A percentile compares a stretch with the other conserved stretches of the same genome.
Evolutionary conservation across 2,113 vertebrate species (phyloP).

Genomic region (Tyrannus savana): DNA sequence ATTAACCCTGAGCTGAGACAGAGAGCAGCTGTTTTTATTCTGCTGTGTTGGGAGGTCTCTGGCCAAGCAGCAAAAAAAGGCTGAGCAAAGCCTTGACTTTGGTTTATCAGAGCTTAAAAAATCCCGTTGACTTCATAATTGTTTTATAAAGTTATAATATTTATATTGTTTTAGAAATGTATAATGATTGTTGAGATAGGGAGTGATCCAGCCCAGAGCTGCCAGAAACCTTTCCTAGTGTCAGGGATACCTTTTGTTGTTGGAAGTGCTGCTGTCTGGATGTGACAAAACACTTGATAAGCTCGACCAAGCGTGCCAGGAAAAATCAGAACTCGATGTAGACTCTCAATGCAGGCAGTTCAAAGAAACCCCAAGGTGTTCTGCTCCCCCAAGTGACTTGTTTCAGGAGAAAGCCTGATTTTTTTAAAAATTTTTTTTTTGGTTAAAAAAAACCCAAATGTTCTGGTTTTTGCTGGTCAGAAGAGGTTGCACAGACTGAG

Average conservation of each 20-base stretch:
- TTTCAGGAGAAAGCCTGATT: background rate
- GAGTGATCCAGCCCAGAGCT: background rate
- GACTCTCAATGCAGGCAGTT: background rate
- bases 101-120: background rate
- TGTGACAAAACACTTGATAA: slow-evolving; percentile 31
- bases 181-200: background rate
- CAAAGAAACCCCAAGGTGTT: background rate
- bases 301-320: background rate
- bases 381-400: background rate
- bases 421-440: background rate
- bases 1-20: background rate
- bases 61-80: background rate
- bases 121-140: background rate
- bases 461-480: background rate
- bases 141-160: background rate
- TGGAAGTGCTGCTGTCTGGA: slow-evolving; percentile 1
- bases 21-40: background rate
- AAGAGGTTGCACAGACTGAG: background rate
- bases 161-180: background rate
- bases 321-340: background rate
- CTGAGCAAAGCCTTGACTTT: background rate
- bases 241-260: slow-evolving; percentile 20
- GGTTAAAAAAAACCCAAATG: background rate
- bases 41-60: background rate
- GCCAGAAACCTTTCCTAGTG: background rate